Evolutionary conservation across 1,140 invertebrate species (phyloP).

Genomic region (Chlorops oryzae): DNA sequence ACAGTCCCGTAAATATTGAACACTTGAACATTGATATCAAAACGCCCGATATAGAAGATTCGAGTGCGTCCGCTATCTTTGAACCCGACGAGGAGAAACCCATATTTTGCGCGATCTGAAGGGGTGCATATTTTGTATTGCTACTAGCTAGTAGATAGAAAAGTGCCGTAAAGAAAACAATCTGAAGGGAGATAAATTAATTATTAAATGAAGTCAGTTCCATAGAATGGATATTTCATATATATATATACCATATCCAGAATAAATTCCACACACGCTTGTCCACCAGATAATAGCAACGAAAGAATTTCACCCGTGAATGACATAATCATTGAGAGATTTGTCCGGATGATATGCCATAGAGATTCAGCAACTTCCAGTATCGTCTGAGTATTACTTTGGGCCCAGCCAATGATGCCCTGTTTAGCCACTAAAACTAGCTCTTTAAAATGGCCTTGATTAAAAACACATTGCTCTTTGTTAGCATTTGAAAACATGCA

Average conservation of each 20-base stretch:
- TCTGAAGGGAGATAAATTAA: conserved; percentile 51
- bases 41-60: conserved; percentile 68
- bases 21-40: conserved; percentile 95
- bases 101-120: conserved; percentile 63
- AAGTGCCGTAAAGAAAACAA: conserved; percentile 92
- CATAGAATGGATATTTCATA: not conserved
- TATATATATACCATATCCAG: conserved; percentile 71
- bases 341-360: conserved; percentile 89
- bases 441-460: conserved; percentile 49
- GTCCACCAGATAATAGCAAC: conserved; percentile 82
- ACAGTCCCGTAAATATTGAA: conserved; percentile 93
- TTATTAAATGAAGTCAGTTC: not conserved
- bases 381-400: conserved; percentile 88
- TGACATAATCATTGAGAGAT: conserved; percentile 83
- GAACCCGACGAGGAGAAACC: conserved; percentile 75
- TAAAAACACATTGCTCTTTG: conserved; percentile 39
- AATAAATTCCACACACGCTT: conserved; percentile 88
- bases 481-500: conserved; percentile 44
- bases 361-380: conserved; percentile 84
- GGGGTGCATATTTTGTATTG: conserved; percentile 82
- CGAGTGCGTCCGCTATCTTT: conserved; percentile 62
- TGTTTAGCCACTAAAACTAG: conserved; percentile 49
- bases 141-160: conserved; percentile 92
- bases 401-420: conserved; percentile 72
- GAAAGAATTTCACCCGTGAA: conserved; percentile 81